These are phyloP conservation scores for Brachyalestes nurse DNA, from an alignment of 2,797 vertebrate species.

Conservation along the genomic window DNA sequence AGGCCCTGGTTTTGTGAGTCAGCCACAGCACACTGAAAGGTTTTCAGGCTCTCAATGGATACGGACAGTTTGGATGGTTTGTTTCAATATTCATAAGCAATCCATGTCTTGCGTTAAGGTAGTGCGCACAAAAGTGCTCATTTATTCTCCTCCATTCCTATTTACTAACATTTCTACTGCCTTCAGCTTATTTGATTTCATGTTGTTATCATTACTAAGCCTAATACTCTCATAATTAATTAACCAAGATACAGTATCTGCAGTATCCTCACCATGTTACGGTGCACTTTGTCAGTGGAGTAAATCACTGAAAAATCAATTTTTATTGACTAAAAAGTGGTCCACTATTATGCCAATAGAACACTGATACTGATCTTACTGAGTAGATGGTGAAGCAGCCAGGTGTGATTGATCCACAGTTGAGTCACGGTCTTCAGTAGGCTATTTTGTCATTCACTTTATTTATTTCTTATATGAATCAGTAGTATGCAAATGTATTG, in stretches of 20 bases:
- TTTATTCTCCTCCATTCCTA: not conserved
- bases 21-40: constrained; percentile 15
- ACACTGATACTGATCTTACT: too few species aligned
- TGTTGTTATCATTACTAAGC: not conserved
- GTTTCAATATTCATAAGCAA: constrained; percentile 55
- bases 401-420: too few species aligned
- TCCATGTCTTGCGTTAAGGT: constrained; percentile 25
- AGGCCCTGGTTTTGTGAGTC: constrained; percentile 51
- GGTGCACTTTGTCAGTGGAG: not conserved
- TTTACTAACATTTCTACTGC: not conserved
- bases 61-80: constrained; percentile 18
- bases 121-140: constrained; percentile 14
- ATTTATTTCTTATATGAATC: too few species aligned
- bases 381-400: too few species aligned
- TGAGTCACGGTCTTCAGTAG: too few species aligned
- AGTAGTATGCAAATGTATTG: too few species aligned
- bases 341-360: too few species aligned
- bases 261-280: not conserved
- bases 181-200: not conserved
- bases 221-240: not conserved
- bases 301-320: not conserved
- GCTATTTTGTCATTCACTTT: too few species aligned
- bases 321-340: not conserved
- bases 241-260: not conserved
- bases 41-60: constrained; percentile 38